Evolutionary conservation across 2,797 vertebrate species (phyloP).

Genomic region (Gallirallus australis): DNA sequence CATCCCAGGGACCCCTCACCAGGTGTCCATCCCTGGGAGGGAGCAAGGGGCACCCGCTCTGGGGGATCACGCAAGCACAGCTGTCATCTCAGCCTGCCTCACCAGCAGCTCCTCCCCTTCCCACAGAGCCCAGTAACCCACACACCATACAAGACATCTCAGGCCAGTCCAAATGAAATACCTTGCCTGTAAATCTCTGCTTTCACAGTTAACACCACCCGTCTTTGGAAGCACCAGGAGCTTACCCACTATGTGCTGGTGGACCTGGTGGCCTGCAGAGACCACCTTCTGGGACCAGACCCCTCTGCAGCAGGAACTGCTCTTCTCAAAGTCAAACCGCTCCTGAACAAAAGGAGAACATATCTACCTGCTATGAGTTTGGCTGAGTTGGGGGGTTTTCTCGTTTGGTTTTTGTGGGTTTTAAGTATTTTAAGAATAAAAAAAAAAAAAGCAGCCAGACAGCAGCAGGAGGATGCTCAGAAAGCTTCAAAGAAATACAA

Average conservation of each 20-base stretch:
- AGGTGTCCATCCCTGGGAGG: accelerated
- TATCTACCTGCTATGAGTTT: neutral
- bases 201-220: neutral
- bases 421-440: neutral
- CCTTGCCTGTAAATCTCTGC: neutral
- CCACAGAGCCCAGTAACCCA: accelerated
- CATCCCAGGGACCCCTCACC: neutral
- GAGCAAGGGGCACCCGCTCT: accelerated
- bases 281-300: neutral
- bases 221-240: neutral
- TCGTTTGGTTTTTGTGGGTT: no score
- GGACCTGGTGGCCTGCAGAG: neutral
- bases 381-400: no score
- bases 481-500: neutral
- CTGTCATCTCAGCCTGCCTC: neutral
- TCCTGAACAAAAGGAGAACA: neutral
- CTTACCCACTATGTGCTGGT: neutral
- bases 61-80: accelerated
- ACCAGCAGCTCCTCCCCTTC: neutral
- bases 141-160: neutral
- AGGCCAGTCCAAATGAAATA: neutral
- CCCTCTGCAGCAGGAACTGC: neutral
- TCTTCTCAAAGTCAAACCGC: accelerated
- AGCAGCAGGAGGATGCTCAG: neutral
- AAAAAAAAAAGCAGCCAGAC: neutral